Evolutionary conservation across 2,888 invertebrate species (phyloP).

Genomic region (Pseudanteris insignis): DNA sequence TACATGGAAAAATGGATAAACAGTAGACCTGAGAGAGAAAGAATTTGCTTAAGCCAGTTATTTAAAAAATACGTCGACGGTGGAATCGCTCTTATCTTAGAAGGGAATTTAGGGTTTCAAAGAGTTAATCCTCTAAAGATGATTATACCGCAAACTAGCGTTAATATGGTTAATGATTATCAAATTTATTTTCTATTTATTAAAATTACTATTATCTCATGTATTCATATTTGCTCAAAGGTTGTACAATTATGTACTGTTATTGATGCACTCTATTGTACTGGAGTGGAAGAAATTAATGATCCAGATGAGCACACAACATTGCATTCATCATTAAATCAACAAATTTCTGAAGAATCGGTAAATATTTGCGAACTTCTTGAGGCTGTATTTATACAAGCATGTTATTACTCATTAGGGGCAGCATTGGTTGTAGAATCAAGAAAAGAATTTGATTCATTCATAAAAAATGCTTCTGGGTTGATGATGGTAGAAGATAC

Average conservation of each 20-base stretch:
- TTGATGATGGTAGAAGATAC: slow-evolving; percentile 77
- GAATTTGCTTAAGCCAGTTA: slow-evolving; percentile 68
- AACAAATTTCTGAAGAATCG: slow-evolving; percentile 56
- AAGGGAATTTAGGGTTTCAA: slow-evolving; percentile 78
- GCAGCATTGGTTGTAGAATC: slow-evolving; percentile 78
- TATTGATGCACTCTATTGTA: slow-evolving; percentile 77
- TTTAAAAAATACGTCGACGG: slow-evolving; percentile 81
- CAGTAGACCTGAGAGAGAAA: slow-evolving; percentile 68
- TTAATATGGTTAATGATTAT: slow-evolving; percentile 82
- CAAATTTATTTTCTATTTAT: too few species aligned
- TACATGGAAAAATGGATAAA: slow-evolving; percentile 87
- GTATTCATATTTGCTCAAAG: too few species aligned
- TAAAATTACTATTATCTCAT: too few species aligned
- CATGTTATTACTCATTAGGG: slow-evolving; percentile 86
- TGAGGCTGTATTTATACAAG: slow-evolving; percentile 68
- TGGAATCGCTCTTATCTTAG: slow-evolving; percentile 76
- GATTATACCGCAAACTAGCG: slow-evolving; percentile 83
- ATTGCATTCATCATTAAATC: slow-evolving; percentile 65
- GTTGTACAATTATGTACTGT: slow-evolving; percentile 84
- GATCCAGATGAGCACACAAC: slow-evolving; percentile 17
- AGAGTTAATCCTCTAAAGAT: slow-evolving; percentile 79
- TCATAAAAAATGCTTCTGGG: slow-evolving; percentile 78
- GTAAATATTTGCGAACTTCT: slow-evolving; percentile 54
- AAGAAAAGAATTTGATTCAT: slow-evolving; percentile 79
- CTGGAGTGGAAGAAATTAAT: slow-evolving; percentile 31